phyloP scores from a whole-genome alignment of 2,888 invertebrate genomes.

The Pocota personata region DNA sequence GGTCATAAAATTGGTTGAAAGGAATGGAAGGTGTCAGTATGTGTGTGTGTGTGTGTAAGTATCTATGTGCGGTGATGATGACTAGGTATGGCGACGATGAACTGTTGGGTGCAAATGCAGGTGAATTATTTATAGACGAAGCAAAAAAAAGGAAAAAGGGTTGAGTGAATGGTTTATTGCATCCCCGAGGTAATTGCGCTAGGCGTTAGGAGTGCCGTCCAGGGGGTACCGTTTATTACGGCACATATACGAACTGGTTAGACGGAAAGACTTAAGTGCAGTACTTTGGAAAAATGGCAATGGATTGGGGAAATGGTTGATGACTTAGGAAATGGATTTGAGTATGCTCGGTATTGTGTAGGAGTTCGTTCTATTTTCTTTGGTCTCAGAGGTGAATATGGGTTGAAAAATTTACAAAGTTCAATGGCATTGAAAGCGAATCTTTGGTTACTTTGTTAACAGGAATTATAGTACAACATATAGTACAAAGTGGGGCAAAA shows the following conservation, averaged over 20 bases:
- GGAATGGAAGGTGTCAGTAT: constrained; percentile 52
- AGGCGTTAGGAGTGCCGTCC: constrained; percentile 17
- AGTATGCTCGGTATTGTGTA: constrained; percentile 11
- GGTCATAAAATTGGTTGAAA: constrained; percentile 36
- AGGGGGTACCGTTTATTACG: constrained; percentile 44
- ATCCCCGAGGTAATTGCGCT: constrained; percentile 44
- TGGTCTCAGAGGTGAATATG: neutral
- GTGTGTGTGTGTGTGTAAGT: neutral
- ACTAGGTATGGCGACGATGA: constrained; percentile 53
- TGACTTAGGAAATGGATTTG: constrained; percentile 51
- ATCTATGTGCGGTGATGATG: constrained; percentile 40
- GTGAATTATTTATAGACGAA: constrained; percentile 68
- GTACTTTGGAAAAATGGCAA: constrained; percentile 59
- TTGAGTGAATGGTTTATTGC: constrained; percentile 67
- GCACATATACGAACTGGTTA: constrained; percentile 42
- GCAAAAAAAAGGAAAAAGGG: constrained; percentile 31
- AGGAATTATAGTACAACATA: no score
- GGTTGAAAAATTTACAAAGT: neutral
- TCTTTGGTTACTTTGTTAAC: neutral
- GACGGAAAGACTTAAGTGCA: constrained; percentile 65
- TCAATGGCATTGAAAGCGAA: constrained; percentile 3
- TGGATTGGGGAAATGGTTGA: constrained; percentile 61
- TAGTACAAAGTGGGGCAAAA: no score
- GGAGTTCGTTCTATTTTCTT: neutral
- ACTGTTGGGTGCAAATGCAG: constrained; percentile 69